Evolutionary conservation across 1,140 invertebrate species (phyloP).

Genomic region (Macrobrachium rosenbergii): DNA sequence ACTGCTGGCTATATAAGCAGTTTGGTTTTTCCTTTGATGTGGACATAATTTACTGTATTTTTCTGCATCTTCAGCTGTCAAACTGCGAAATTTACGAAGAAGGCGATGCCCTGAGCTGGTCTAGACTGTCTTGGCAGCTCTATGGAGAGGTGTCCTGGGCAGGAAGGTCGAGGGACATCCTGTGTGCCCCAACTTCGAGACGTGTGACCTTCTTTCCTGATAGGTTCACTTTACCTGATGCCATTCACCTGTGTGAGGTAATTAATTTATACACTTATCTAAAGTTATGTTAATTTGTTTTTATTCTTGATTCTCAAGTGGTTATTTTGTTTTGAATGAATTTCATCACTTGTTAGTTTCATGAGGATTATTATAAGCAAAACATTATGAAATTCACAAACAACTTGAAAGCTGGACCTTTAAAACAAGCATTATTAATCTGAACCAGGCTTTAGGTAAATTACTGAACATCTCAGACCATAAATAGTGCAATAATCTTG

Average conservation of each 20-base stretch:
- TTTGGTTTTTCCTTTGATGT: background rate
- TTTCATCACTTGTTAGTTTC: too few relatives aligned
- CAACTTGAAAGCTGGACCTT: too few relatives aligned
- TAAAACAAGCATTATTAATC: too few relatives aligned
- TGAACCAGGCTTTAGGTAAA: too few relatives aligned
- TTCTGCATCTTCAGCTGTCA: conserved; percentile 14
- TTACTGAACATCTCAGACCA: too few relatives aligned
- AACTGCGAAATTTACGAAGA: conserved; percentile 27
- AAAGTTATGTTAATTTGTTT: background rate
- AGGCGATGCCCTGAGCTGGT: conserved; percentile 39
- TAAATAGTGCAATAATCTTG: too few relatives aligned
- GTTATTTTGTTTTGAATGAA: background rate
- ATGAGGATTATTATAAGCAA: too few relatives aligned
- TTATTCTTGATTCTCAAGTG: background rate
- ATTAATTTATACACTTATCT: background rate
- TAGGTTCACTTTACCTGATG: conserved; percentile 30
- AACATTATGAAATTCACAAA: too few relatives aligned
- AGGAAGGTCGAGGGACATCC: background rate
- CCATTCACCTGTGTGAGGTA: conserved; percentile 29
- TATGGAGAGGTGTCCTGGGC: conserved; percentile 48
- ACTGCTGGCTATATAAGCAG: background rate
- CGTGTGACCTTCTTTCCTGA: conserved; percentile 43
- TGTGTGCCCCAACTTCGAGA: conserved; percentile 29
- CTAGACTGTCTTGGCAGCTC: conserved; percentile 44
- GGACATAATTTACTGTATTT: background rate